Evolutionary conservation across 2,797 vertebrate genomes (phyloP).

Genomic region (Rhinoraja longicauda): DNA sequence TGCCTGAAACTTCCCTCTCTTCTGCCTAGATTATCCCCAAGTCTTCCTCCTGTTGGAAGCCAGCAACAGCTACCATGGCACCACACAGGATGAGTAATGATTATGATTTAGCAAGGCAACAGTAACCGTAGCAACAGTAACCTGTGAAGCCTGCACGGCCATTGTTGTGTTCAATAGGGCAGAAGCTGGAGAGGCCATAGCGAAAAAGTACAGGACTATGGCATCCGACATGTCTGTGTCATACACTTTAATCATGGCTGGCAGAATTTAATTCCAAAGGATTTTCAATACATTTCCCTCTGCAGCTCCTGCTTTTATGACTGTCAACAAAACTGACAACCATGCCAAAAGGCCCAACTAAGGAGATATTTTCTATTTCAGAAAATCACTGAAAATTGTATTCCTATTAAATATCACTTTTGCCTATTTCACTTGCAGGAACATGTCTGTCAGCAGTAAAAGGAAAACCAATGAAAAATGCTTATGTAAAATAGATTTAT

Average conservation of each 20-base stretch:
- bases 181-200: slow-evolving; percentile 61
- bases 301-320: slow-evolving; percentile 41
- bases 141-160: slow-evolving; percentile 60
- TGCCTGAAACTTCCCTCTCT: neutral
- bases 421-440: neutral
- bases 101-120: slow-evolving; percentile 55
- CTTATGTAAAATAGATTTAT: neutral
- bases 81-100: slow-evolving; percentile 58
- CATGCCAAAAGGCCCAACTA: slow-evolving; percentile 25
- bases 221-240: slow-evolving; percentile 61
- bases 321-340: neutral
- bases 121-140: slow-evolving; percentile 71
- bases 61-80: slow-evolving; percentile 47
- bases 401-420: neutral
- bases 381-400: neutral
- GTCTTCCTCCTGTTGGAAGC: slow-evolving; percentile 43
- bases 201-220: slow-evolving; percentile 58
- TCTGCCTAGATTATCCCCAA: slow-evolving; percentile 33
- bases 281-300: slow-evolving; percentile 48
- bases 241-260: slow-evolving; percentile 60
- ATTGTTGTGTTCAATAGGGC: slow-evolving; percentile 63
- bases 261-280: slow-evolving; percentile 64
- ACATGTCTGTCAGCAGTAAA: neutral
- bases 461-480: neutral
- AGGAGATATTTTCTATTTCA: slow-evolving; percentile 37